Evolutionary conservation across 2,888 invertebrate species (phyloP), one percentile per base, ranked within the genome.

Genomic region (Agrochola circellaris): DNA sequence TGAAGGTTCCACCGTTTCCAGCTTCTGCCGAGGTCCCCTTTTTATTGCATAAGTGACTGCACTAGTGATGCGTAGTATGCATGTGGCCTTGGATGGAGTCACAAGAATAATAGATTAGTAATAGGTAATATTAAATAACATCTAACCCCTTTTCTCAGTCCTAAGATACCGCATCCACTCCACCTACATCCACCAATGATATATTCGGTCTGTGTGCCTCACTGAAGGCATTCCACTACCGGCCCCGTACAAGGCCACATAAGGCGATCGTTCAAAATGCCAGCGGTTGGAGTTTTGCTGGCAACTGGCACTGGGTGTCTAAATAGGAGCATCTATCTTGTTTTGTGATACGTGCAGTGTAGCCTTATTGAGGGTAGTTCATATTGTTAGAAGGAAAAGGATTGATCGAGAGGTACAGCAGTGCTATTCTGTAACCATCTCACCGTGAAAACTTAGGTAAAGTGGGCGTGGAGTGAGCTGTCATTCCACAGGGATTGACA

Each of bases 261-360:
- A 66, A 56, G 13, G 2, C 7, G 66, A 78, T 83, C 82, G n/a
- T 56, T 83, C 85, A 82, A 74, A 83, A 73, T 75, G 84, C 54
- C 74, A 56, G 78, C 72, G 34, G 62, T 67, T 1, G 5, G 9
- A 78, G 71, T 83, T 82, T 80, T 75, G 30, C 48, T 72, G 78
- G 68, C 74, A 75, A 69, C 71, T 71, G 54, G 38, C 66, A 34
- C 54, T 62, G 42, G 48, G 54, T 75, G 69, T 73, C 73, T 80
- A 68, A 77, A 64, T 68, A 81, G 30, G 17, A 26, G 3, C 38
- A 77, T 77, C 65, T 4, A 61, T 81, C 78, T 84, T 69, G 61
- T 58, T 60, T 68, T 68, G n/a, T 62, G 58, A 61, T 51, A 34
- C 42, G 58, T 62, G 23, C 30, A 26, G 38, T 30, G 34, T 23